Evolutionary conservation across 2,113 vertebrate genomes (phyloP).

Genomic region (Pelusios castaneus): DNA sequence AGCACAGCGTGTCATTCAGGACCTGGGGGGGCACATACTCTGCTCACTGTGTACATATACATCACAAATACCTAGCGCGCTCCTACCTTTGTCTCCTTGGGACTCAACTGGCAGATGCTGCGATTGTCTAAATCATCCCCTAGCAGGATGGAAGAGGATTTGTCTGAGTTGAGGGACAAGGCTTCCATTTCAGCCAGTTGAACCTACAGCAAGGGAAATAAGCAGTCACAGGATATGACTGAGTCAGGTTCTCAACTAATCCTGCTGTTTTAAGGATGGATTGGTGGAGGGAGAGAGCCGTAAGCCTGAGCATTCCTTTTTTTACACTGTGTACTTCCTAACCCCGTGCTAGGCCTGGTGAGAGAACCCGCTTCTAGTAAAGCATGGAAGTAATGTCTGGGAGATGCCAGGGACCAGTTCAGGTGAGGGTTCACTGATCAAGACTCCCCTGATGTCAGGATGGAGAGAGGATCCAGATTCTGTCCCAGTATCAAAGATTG

Average conservation of each 20-base stretch:
- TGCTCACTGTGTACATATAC: background rate
- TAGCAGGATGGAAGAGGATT: slow-evolving; percentile 91
- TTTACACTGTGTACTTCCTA: slow-evolving; percentile 31
- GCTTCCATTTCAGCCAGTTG: slow-evolving; percentile 97
- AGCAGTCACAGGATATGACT: slow-evolving; percentile 20
- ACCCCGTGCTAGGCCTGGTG: slow-evolving; percentile 35
- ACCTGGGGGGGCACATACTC: background rate
- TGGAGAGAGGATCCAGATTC: background rate
- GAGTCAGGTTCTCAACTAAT: slow-evolving; percentile 13
- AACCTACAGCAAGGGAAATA: slow-evolving; percentile 79
- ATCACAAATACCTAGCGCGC: background rate
- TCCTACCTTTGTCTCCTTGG: slow-evolving; percentile 84
- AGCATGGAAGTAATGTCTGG: background rate
- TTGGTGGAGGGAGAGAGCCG: slow-evolving; percentile 47
- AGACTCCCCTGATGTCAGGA: slow-evolving; percentile 34
- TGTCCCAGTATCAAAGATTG: background rate
- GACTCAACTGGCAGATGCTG: slow-evolving; percentile 80
- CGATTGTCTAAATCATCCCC: slow-evolving; percentile 93
- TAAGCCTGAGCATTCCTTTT: slow-evolving; percentile 41
- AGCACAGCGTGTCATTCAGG: background rate
- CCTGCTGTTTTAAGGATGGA: slow-evolving; percentile 22
- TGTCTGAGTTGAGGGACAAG: slow-evolving; percentile 94
- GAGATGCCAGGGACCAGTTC: slow-evolving; percentile 7
- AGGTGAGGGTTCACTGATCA: background rate
- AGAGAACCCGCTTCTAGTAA: slow-evolving; percentile 26